Evolutionary conservation across 2,888 invertebrate genomes (phyloP).

Genomic region (Rosalia funebris): DNA sequence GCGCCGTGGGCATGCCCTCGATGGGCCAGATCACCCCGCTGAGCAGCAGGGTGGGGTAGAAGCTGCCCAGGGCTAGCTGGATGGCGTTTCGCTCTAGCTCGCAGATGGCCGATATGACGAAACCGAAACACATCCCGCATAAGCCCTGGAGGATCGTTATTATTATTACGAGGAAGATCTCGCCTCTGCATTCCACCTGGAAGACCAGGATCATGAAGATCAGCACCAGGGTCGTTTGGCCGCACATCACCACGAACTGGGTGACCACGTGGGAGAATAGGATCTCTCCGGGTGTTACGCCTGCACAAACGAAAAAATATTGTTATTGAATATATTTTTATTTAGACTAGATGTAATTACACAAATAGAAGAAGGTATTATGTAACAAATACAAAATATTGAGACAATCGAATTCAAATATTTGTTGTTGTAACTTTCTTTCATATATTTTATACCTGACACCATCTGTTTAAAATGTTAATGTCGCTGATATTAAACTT

Average conservation of each 20-base stretch:
- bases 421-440: too few relatives aligned
- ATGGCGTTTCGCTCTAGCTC: conserved; percentile 93
- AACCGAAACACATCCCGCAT: conserved; percentile 97
- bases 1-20: conserved; percentile 87
- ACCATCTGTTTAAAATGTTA: too few relatives aligned
- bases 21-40: conserved; percentile 96
- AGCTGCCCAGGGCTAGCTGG: conserved; percentile 91
- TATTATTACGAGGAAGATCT: conserved; percentile 84
- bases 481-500: too few relatives aligned
- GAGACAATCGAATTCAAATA: too few relatives aligned
- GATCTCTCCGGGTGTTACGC: conserved; percentile 91
- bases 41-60: conserved; percentile 91
- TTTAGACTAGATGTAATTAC: too few relatives aligned
- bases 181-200: conserved; percentile 89
- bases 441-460: too few relatives aligned
- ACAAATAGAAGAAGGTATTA: too few relatives aligned
- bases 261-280: conserved; percentile 93
- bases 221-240: conserved; percentile 90
- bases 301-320: conserved; percentile 65
- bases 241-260: conserved; percentile 94
- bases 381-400: too few relatives aligned
- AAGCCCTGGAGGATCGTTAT: conserved; percentile 90
- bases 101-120: conserved; percentile 92
- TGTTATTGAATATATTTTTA: too few relatives aligned
- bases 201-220: conserved; percentile 93